Base-by-base conservation (phyloP, 1,140 invertebrate genomes). In the Drosophila serrata region DNA sequence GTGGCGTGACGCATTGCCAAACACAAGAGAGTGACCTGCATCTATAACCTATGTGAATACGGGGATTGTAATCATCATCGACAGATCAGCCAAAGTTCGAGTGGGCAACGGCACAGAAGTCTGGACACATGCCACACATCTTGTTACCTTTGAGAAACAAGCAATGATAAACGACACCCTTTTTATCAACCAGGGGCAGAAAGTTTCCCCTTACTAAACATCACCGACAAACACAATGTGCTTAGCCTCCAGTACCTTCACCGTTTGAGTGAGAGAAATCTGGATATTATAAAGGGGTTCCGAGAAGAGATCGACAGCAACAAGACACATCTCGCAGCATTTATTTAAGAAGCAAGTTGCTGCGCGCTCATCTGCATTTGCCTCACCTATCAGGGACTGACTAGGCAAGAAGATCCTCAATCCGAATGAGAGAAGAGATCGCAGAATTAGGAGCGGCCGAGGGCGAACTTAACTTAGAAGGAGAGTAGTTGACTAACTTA, bases 31-130 rank as follows among this genome's bases (percentile, higher is more conserved):
- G 31, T 33, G 31, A 33, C 31, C 31, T 33, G 11, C 31, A 33
- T 33, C 31, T 12, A 35, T 35, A 35, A 35, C 33, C 33, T 35
- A 35, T 12, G 33, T 35, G n/a, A n/a, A 12, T 9, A 35, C 33
- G 33, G 33, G 33, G 12, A 35, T 35, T 35, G 6, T 55, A 3
- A 55, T 56, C 22, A 24, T 39, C 53, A 56, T 27, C 11, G 53
- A 65, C 3, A 31, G 67, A n/a, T 65, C 61, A 1, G 75, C 57
- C 40, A 73, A 53, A 29, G 19, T 77, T n/a, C 60, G 24, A 31
- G 56, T 55, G n/a, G 70, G 60, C 7, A 62, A 69, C 12, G 72
- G 63, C 0, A 69, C 56, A 29, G 59, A 56, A 29, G 9, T 29
- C 43, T 49, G 56, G 35, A 31, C 43, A 8, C 68, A 33, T 11